A percentile compares a stretch with the other conserved stretches of the same genome.
Conservation (phyloP, 1,140 invertebrate species). For the Riptortus pedestris region DNA sequence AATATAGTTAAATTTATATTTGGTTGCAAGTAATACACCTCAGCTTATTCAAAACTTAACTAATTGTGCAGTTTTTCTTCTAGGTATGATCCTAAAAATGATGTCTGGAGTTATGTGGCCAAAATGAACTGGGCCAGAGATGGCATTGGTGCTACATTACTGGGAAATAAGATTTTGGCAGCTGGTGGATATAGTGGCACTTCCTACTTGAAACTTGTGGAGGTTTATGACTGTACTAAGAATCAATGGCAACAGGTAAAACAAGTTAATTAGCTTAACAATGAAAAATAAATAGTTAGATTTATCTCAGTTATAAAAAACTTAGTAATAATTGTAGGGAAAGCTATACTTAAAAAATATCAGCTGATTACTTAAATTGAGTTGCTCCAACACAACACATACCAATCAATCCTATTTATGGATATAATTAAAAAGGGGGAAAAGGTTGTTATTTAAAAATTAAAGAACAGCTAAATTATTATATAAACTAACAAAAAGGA, state of each 20-base stretch:
- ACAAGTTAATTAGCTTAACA: neutral
- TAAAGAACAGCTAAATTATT: too few relatives aligned
- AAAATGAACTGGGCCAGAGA: conserved; percentile 76
- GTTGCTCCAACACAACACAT: too few relatives aligned
- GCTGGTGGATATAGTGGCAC: conserved; percentile 95
- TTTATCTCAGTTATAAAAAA: too few relatives aligned
- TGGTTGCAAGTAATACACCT: neutral
- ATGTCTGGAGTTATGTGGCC: conserved; percentile 83
- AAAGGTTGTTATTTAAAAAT: too few relatives aligned
- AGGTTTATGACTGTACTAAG: conserved; percentile 81
- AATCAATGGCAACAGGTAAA: conserved; percentile 72
- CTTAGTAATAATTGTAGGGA: too few relatives aligned
- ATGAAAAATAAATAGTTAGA: too few relatives aligned
- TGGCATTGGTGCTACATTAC: conserved; percentile 79
- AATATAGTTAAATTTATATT: neutral
- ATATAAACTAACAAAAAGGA: too few relatives aligned
- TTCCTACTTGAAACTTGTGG: conserved; percentile 78
- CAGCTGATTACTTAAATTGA: too few relatives aligned
- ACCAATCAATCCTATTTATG: too few relatives aligned
- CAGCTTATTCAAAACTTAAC: neutral
- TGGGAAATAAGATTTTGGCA: conserved; percentile 79
- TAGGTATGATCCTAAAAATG: conserved; percentile 63
- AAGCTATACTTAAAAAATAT: too few relatives aligned
- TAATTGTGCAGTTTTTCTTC: neutral
- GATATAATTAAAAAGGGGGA: too few relatives aligned